These are phyloP conservation scores for Drosophila pseudotalamancana DNA, from an alignment of 2,888 invertebrate species.

Conservation along the genomic window DNA sequence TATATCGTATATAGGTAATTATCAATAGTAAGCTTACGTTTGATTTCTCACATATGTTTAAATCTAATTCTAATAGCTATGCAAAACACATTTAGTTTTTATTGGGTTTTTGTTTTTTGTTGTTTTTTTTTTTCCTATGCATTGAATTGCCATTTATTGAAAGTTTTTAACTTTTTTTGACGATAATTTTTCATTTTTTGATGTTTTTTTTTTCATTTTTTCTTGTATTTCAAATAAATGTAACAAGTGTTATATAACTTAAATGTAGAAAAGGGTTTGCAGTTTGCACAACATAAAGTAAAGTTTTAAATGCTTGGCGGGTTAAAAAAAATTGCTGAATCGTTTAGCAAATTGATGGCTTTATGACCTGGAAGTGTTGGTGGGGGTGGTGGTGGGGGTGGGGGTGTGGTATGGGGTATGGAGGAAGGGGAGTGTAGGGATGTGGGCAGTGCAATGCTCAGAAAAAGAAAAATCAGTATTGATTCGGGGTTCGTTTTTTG, in stretches of 20 bases:
- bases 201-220: slow-evolving; percentile 25
- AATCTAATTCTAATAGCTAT: slow-evolving; percentile 68
- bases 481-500: background rate
- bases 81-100: slow-evolving; percentile 71
- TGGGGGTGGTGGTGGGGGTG: background rate
- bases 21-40: slow-evolving; percentile 75
- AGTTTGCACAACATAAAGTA: slow-evolving; percentile 32
- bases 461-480: slow-evolving; percentile 1
- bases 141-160: slow-evolving; percentile 47
- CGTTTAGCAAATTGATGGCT: slow-evolving; percentile 28
- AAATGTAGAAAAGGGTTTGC: slow-evolving; percentile 25
- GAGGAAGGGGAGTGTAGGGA: too few relatives aligned
- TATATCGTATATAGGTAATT: slow-evolving; percentile 71
- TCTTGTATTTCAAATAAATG: slow-evolving; percentile 59
- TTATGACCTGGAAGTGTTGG: slow-evolving; percentile 12
- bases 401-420: background rate
- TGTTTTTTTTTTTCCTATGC: slow-evolving; percentile 39
- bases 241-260: slow-evolving; percentile 69
- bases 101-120: slow-evolving; percentile 34
- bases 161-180: slow-evolving; percentile 65
- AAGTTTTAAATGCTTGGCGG: slow-evolving; percentile 68
- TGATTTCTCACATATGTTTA: slow-evolving; percentile 73
- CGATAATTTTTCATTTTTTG: slow-evolving; percentile 14
- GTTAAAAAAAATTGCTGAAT: slow-evolving; percentile 24
- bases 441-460: slow-evolving; percentile 43